Evolutionary conservation across 2,888 invertebrate genomes (phyloP).

Genomic region (Cheilosia soror): DNA sequence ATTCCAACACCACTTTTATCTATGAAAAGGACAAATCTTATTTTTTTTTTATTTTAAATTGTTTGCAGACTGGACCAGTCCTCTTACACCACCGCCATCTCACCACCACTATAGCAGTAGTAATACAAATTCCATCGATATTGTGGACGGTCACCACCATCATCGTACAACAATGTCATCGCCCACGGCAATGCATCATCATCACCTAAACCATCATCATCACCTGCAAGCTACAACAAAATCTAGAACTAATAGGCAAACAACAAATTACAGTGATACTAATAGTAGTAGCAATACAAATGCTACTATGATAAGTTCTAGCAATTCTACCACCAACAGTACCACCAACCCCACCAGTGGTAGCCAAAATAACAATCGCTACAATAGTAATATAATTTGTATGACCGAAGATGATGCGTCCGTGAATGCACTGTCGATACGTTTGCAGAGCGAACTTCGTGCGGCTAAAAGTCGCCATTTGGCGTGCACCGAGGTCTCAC

Average conservation of each 20-base stretch:
- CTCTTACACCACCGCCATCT: slow-evolving; percentile 81
- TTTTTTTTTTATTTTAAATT: slow-evolving; percentile 43
- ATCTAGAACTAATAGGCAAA: slow-evolving; percentile 75
- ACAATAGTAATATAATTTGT: slow-evolving; percentile 73
- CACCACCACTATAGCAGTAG: slow-evolving; percentile 74
- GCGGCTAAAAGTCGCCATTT: slow-evolving; percentile 92
- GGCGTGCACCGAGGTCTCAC: slow-evolving; percentile 92
- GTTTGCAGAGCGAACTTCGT: slow-evolving; percentile 91
- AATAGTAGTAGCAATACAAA: slow-evolving; percentile 67
- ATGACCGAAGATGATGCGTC: slow-evolving; percentile 79
- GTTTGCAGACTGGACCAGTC: slow-evolving; percentile 83
- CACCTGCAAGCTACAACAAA: slow-evolving; percentile 78
- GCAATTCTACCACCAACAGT: slow-evolving; percentile 76
- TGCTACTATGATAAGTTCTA: slow-evolving; percentile 56
- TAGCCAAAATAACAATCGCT: slow-evolving; percentile 73
- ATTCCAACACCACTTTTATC: too few species aligned
- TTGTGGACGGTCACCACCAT: slow-evolving; percentile 80
- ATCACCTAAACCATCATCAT: slow-evolving; percentile 79
- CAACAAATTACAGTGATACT: slow-evolving; percentile 72
- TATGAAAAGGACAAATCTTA: not conserved
- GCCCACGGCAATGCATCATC: slow-evolving; percentile 76
- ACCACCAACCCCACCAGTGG: slow-evolving; percentile 77
- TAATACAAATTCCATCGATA: slow-evolving; percentile 78
- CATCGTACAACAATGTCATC: slow-evolving; percentile 75
- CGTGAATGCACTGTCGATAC: slow-evolving; percentile 87